A percentile compares a stretch with the other conserved stretches of the same genome.
phyloP scores from a whole-genome alignment of 2,113 vertebrate genomes.

The Lipophrys pholis region DNA sequence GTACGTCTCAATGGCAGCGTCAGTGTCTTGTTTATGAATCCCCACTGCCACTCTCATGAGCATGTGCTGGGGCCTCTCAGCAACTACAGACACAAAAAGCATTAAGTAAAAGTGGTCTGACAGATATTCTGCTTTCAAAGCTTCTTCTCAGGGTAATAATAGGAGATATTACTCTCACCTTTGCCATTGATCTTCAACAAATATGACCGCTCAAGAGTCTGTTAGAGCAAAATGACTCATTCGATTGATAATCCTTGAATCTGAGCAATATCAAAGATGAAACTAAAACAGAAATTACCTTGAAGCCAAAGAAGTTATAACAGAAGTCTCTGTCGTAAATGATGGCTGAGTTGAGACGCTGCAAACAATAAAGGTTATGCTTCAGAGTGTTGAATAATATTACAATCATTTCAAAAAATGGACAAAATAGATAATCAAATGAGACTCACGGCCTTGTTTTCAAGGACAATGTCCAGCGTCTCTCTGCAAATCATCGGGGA shows the following conservation, averaged over 20 bases:
- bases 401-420: background rate
- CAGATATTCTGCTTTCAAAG: background rate
- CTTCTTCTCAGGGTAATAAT: background rate
- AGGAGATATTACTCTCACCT: slow-evolving; percentile 80
- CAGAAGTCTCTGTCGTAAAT: slow-evolving; percentile 97
- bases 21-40: slow-evolving; percentile 91
- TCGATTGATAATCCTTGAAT: background rate
- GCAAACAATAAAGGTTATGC: slow-evolving; percentile 6
- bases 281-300: slow-evolving; percentile 81
- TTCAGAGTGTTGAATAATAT: background rate
- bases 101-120: background rate
- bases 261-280: background rate
- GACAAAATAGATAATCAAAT: background rate
- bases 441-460: slow-evolving; percentile 91
- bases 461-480: slow-evolving; percentile 90
- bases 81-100: slow-evolving; percentile 78
- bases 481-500: slow-evolving; percentile 95
- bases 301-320: slow-evolving; percentile 99
- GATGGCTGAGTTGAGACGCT: slow-evolving; percentile 97
- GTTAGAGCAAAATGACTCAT: slow-evolving; percentile 25
- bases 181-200: slow-evolving; percentile 95
- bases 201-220: slow-evolving; percentile 97
- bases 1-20: slow-evolving; percentile 94
- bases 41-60: slow-evolving; percentile 96
- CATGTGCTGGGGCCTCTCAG: slow-evolving; percentile 97